Conservation (phyloP, 2,113 vertebrate genomes). For the Lophura nycthemera region DNA sequence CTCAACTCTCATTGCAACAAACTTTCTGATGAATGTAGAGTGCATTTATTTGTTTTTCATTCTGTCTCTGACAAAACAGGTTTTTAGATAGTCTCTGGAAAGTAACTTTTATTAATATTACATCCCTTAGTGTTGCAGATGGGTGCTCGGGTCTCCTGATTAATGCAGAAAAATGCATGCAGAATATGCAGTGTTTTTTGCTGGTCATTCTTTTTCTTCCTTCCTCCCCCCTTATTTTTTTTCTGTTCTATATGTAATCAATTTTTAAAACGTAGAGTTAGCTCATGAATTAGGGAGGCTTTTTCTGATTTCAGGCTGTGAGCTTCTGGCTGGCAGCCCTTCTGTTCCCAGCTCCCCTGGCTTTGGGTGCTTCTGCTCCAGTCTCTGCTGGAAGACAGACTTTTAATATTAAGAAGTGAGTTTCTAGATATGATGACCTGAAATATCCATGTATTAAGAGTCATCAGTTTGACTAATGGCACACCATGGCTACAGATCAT, state of each 20-base stretch:
- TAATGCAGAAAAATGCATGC: neutral
- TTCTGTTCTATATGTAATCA: neutral
- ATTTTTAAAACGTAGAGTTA: constrained; percentile 16
- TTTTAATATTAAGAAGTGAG: constrained; percentile 71
- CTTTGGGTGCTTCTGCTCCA: constrained; percentile 4
- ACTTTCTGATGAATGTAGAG: neutral
- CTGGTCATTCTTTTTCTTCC: neutral
- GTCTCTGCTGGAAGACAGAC: constrained; percentile 66
- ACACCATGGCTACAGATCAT: constrained; percentile 74
- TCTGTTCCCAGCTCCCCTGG: constrained; percentile 28
- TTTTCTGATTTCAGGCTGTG: constrained; percentile 1
- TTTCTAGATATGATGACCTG: constrained; percentile 72
- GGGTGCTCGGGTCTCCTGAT: neutral
- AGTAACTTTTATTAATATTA: neutral
- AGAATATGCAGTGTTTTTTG: neutral
- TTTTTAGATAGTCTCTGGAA: neutral
- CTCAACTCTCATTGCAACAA: neutral
- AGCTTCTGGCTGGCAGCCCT: constrained; percentile 10
- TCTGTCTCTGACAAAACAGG: neutral
- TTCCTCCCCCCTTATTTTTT: neutral
- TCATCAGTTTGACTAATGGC: constrained; percentile 80
- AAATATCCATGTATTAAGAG: constrained; percentile 71
- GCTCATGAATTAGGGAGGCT: neutral
- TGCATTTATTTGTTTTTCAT: neutral
- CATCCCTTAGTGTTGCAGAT: neutral